Base-by-base conservation (phyloP, 1,140 invertebrate genomes). In the Centruroides sculpturatus region DNA sequence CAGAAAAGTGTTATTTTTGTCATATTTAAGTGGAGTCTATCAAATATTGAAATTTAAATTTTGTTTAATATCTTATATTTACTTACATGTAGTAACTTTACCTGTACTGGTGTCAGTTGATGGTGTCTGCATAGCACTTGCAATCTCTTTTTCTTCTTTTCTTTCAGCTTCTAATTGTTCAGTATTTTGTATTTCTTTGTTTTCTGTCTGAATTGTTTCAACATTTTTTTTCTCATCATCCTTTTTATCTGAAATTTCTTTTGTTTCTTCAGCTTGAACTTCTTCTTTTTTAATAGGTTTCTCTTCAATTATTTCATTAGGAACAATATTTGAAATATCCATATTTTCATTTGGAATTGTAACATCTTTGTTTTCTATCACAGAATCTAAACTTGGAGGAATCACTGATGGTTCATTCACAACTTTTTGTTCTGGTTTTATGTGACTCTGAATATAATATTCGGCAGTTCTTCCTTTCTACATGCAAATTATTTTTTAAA, bases 401-500 rank as follows among this genome's bases (percentile, higher is more conserved):
- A 41, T 8, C 5, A 41, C 41, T 41, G 41, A 41, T 41, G 8
- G 3, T 6, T 41, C 41, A 41, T 41, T 41, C 3, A 41, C 41
- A 41, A 8, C 8, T 41, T 41, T 41, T 41, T 41, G 41, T 41
- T 41, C 5, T 41, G 41, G 41, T 8, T 41, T 41, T 41, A 52
- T 62, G 4, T 56, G 12, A 13, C 55, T 50, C 50, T 60, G 60
- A 52, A 67, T 50, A 57, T 71, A 71, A 54, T 66, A 64, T 51
- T 71, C 69, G 4, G 70, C 66, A 8, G 69, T 66, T 65, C 66
- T 61, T 35, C 70, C 69, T 63, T 63, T 70, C 64, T 68, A 55
- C 5, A 55, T 55, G 57, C 0, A 48, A 4, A 55, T 34, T 41
- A 41, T 41, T 23, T 23, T 23, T 23, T 23, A n/a, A n/a, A n/a